phyloP scores from a whole-genome alignment of 2,888 invertebrate species.

The Taphrorychus bicolor region DNA sequence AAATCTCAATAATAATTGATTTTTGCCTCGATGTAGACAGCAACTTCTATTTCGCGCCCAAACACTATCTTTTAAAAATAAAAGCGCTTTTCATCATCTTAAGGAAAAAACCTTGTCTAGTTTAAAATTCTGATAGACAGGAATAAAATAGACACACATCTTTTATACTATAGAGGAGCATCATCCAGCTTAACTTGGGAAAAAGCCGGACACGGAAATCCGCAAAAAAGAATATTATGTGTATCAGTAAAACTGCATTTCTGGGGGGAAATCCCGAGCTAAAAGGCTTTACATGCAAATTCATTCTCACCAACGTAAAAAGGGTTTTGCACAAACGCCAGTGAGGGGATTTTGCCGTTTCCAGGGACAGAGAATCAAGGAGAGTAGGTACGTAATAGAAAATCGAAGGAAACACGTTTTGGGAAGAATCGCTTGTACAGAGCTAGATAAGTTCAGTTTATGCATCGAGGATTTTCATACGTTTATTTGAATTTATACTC shows the following conservation, averaged over 20 bases:
- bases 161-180: background rate
- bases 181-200: background rate
- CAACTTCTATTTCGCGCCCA: no score
- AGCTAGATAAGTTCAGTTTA: conserved; percentile 3
- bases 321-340: conserved; percentile 36
- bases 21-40: no score
- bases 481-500: background rate
- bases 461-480: background rate
- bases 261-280: conserved; percentile 33
- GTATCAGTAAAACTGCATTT: conserved; percentile 38
- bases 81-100: no score
- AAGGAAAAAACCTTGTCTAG: background rate
- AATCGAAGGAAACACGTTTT: conserved; percentile 3
- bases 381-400: conserved; percentile 13
- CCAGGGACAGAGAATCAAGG: conserved; percentile 21
- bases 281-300: conserved; percentile 38
- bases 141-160: background rate
- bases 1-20: no score
- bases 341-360: conserved; percentile 24
- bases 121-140: background rate
- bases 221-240: conserved; percentile 26
- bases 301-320: conserved; percentile 39
- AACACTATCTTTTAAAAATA: no score
- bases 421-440: background rate
- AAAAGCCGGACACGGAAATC: conserved; percentile 12